Conservation (phyloP, 92 coral and sea anemone genomes). For the Porites lobata region DNA sequence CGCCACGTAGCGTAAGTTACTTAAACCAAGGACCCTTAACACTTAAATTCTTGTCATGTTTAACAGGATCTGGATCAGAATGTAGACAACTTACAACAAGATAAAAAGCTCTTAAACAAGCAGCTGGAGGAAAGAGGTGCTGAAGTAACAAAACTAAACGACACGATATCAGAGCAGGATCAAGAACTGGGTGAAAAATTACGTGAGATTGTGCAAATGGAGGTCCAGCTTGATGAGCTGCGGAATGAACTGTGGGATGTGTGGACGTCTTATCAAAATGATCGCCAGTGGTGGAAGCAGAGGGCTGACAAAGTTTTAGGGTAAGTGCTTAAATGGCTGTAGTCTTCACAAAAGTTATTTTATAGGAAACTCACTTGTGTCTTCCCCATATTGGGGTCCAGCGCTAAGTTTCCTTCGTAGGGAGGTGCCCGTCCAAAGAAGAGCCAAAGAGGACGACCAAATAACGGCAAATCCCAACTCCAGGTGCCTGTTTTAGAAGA, state of each 20-base stretch:
- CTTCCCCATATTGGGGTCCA: no score
- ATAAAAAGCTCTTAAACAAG: conserved; percentile 63
- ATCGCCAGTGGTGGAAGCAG: conserved; percentile 84
- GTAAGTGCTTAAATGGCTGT: background rate
- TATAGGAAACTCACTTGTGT: background rate
- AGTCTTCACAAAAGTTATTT: background rate
- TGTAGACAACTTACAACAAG: conserved; percentile 58
- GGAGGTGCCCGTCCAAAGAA: no score
- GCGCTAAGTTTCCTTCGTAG: no score
- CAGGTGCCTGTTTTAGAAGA: no score
- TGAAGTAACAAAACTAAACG: conserved; percentile 73
- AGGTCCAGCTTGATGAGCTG: conserved; percentile 61
- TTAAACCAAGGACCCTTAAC: background rate
- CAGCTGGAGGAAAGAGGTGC: conserved; percentile 74
- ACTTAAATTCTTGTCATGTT: background rate
- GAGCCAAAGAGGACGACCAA: no score
- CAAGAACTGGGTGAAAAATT: conserved; percentile 81
- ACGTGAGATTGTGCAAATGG: conserved; percentile 63
- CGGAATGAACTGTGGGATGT: conserved; percentile 63
- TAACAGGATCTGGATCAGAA: conserved; percentile 72
- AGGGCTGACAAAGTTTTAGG: conserved; percentile 75
- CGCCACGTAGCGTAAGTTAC: no score
- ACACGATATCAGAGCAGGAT: conserved; percentile 66
- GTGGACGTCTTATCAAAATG: conserved; percentile 76
- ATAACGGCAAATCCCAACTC: no score